Conservation (phyloP, 1,140 invertebrate genomes). For the Atopsyche davidsoni region DNA sequence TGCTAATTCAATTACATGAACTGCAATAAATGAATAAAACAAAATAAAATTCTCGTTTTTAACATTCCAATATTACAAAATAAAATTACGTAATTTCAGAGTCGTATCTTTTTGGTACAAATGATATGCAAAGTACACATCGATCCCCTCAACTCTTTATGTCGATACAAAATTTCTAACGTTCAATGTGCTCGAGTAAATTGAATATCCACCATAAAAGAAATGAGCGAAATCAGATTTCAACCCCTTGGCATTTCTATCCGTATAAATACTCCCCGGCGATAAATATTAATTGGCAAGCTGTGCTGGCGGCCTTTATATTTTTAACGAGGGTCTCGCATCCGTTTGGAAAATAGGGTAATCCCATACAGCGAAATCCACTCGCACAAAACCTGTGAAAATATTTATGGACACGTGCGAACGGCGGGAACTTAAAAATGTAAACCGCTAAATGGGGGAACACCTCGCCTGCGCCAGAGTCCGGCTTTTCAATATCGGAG, state of each 20-base stretch:
- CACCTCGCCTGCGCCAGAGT: neutral
- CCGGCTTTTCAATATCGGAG: no score
- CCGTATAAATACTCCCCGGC: constrained; percentile 4
- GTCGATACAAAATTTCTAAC: no score
- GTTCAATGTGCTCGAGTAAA: no score
- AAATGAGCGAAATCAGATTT: constrained; percentile 9
- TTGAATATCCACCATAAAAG: neutral
- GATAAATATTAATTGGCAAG: constrained; percentile 22
- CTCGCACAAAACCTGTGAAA: constrained; percentile 5
- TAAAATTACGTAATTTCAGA: no score
- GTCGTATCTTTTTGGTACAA: no score
- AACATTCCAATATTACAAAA: no score
- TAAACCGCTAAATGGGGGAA: neutral
- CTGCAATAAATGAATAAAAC: no score
- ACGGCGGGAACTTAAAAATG: constrained; percentile 8
- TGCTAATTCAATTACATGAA: no score
- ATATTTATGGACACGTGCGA: constrained; percentile 8
- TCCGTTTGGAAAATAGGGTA: neutral
- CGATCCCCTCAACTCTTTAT: no score
- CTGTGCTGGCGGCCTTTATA: constrained; percentile 5
- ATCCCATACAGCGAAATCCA: constrained; percentile 10
- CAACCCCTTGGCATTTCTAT: constrained; percentile 2
- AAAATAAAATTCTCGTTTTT: no score
- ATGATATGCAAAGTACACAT: no score
- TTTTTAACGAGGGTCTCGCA: constrained; percentile 10